A percentile compares a stretch with the other conserved stretches of the same genome.
Evolutionary conservation across 2,113 vertebrate genomes (phyloP).

Genomic region (Rhombomys opimus): DNA sequence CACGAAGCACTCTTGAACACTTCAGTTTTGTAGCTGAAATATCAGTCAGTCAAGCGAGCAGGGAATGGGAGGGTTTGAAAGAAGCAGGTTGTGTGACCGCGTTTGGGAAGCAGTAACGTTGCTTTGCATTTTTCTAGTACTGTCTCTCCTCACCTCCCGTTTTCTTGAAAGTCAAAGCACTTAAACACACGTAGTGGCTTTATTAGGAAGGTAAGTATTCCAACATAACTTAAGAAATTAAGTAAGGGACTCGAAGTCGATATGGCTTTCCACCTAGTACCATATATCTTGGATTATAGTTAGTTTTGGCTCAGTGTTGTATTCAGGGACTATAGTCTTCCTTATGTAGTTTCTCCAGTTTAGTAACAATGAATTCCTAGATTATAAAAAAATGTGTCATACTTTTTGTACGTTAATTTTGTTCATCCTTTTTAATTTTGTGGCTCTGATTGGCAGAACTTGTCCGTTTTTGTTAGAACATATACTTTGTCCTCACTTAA

Average conservation of each 20-base stretch:
- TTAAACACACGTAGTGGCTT: conserved; percentile 42
- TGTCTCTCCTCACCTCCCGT: background rate
- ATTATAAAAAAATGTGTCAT: background rate
- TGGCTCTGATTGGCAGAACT: background rate
- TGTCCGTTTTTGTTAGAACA: background rate
- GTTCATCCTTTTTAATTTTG: background rate
- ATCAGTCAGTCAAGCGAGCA: background rate
- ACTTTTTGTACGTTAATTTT: background rate
- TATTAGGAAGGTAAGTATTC: conserved; percentile 61
- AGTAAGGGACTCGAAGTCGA: background rate
- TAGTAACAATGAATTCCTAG: background rate
- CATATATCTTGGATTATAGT: background rate
- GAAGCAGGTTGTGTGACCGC: background rate
- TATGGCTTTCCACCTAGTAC: background rate
- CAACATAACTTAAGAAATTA: background rate
- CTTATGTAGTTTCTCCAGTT: background rate
- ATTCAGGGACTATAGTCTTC: background rate
- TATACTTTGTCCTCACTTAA: background rate
- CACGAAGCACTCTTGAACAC: conserved; percentile 54
- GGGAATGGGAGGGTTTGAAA: background rate
- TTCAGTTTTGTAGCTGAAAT: conserved; percentile 17
- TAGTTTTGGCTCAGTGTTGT: background rate
- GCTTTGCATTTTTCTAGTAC: conserved; percentile 27
- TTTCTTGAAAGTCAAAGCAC: conserved; percentile 63
- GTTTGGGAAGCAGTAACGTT: conserved; percentile 2